These are phyloP conservation scores for Cydia splendana DNA, from an alignment of 1,140 invertebrate genomes.

Conservation along the genomic window DNA sequence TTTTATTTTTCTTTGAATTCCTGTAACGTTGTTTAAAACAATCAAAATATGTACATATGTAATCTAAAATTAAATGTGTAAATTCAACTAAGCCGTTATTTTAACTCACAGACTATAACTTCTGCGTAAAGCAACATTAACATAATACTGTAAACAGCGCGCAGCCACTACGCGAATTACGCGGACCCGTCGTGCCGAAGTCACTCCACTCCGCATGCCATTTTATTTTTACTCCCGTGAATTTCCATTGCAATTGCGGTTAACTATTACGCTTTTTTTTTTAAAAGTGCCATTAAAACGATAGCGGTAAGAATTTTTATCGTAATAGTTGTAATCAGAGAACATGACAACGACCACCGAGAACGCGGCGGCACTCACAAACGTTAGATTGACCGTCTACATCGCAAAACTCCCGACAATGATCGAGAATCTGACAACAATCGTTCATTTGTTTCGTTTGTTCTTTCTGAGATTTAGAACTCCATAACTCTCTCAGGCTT, in stretches of 20 bases:
- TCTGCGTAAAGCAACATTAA: slow-evolving; percentile 4
- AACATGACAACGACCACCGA: slow-evolving; percentile 48
- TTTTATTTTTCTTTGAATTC: too few species aligned
- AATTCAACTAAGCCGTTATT: not conserved
- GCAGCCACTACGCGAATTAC: slow-evolving; percentile 42
- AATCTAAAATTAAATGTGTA: not conserved
- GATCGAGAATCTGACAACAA: slow-evolving; percentile 18
- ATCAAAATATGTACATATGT: not conserved
- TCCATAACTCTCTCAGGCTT: slow-evolving; percentile 28
- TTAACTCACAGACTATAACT: not conserved
- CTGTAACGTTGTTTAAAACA: too few species aligned
- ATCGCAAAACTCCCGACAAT: slow-evolving; percentile 12
- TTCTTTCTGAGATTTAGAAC: slow-evolving; percentile 28
- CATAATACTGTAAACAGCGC: slow-evolving; percentile 19
- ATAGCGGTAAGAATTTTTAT: slow-evolving; percentile 53
- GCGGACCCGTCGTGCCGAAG: slow-evolving; percentile 43
- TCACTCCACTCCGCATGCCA: slow-evolving; percentile 37
- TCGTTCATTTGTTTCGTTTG: slow-evolving; percentile 5
- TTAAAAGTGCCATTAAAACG: slow-evolving; percentile 52
- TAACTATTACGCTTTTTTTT: slow-evolving; percentile 57
- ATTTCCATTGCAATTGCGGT: slow-evolving; percentile 47
- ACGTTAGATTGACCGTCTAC: not conserved
- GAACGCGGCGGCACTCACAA: slow-evolving; percentile 33
- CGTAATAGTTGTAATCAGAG: slow-evolving; percentile 52
- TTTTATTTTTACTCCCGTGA: slow-evolving; percentile 49